phyloP scores from a whole-genome alignment of 2,797 vertebrate species.

The Thamnophis elegans region DNA sequence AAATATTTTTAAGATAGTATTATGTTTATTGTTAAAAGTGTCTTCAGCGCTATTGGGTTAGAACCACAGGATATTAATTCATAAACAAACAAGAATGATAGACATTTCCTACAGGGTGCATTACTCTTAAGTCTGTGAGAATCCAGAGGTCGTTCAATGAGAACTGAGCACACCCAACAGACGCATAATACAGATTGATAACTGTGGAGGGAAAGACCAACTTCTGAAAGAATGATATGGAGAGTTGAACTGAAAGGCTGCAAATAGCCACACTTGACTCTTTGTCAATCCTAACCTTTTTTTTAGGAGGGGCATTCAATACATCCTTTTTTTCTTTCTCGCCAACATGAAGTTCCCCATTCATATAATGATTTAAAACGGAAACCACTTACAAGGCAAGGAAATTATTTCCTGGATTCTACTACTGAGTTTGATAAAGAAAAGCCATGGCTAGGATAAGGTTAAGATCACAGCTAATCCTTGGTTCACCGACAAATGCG shows the following conservation, averaged over 20 bases:
- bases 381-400: slow-evolving; percentile 6
- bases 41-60: no score
- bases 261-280: neutral
- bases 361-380: neutral
- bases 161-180: neutral
- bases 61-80: no score
- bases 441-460: neutral
- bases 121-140: neutral
- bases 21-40: no score
- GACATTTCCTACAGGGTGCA: no score
- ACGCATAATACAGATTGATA: neutral
- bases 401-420: neutral
- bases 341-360: neutral
- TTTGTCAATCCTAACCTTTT: neutral
- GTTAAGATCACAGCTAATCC: neutral
- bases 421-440: slow-evolving; percentile 11
- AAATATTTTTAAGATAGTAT: no score
- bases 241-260: neutral
- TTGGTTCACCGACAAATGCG: no score
- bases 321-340: neutral
- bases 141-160: neutral
- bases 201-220: neutral
- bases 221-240: neutral
- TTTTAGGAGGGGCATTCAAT: neutral
- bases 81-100: no score